Base-by-base conservation (phyloP, 2,888 invertebrate genomes). In the Acanthosepion pharaonis region DNA sequence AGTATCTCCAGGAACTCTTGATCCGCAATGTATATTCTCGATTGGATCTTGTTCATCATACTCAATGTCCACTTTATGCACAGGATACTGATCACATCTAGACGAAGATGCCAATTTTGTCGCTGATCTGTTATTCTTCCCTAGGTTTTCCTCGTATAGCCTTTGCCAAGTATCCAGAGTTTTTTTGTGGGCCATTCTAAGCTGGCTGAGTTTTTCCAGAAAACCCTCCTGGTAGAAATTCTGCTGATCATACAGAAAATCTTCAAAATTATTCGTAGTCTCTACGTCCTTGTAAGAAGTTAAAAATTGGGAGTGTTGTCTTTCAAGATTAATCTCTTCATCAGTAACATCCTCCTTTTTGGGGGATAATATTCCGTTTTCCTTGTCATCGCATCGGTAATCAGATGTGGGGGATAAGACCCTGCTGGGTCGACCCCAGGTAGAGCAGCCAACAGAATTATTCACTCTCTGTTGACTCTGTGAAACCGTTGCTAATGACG, bases 121-220 rank as follows among this genome's bases (percentile, higher is more conserved):
- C n/a, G 23, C 28, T 18, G 33, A 48, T 59, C 64, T 94, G 28
- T 94, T 91, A 59, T 25, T 51, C 42, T 33, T 53, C 28, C 59
- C 42, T 49, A 96, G 94, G 95, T 97, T 97, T 94, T 97, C 96
- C 91, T 96, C 95, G 95, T 97, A 97, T 9, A 97, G 95, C 94
- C 96, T 96, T 95, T 97, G 97, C 96, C 97, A 97, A 94, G 96
- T 95, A 92, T 96, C 95, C 51, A 97, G 94, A 25, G 97, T 97
- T 95, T 97, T 97, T 94, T 96, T 96, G 94, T 97, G 97, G 95
- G 97, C 97, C 78, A 96, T 96, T 95, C 97, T 97, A 23, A 97
- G 95, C 91, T 97, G 95, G 33, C 96, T 94, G 11, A 97, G 95
- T 95, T 96, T 96, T 33, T 96, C 95, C 95, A 92, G 9, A 48